Conservation (phyloP, 2,888 invertebrate species). For the Neoaliturus tenellus region DNA sequence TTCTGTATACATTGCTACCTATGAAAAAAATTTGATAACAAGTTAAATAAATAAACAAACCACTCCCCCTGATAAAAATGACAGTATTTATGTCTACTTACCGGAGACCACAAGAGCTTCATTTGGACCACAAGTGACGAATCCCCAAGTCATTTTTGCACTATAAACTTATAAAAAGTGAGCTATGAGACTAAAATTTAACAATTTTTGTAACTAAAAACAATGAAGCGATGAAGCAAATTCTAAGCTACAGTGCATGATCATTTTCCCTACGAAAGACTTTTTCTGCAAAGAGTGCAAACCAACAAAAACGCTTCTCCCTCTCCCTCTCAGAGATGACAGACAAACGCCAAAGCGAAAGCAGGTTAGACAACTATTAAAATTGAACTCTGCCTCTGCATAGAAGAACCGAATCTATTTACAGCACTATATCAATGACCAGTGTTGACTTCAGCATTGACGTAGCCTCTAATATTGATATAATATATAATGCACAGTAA, state of each 20-base stretch:
- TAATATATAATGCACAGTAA: too few relatives aligned
- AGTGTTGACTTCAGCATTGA: too few relatives aligned
- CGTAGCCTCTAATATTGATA: too few relatives aligned
- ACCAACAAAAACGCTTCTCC: too few relatives aligned
- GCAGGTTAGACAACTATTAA: slow-evolving; percentile 15
- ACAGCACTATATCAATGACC: too few relatives aligned
- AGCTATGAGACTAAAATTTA: neutral
- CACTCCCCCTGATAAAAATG: slow-evolving; percentile 45
- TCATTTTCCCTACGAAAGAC: neutral
- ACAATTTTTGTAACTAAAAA: neutral
- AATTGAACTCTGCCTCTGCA: too few relatives aligned
- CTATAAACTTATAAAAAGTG: neutral
- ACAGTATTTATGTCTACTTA: slow-evolving; percentile 74
- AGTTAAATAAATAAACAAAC: slow-evolving; percentile 37
- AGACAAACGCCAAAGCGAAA: neutral
- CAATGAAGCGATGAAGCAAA: neutral
- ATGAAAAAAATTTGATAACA: too few relatives aligned
- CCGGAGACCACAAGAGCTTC: slow-evolving; percentile 97
- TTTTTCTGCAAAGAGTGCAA: too few relatives aligned
- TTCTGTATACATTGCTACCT: too few relatives aligned
- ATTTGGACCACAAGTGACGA: slow-evolving; percentile 96
- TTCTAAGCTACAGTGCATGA: neutral
- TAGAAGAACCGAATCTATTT: too few relatives aligned
- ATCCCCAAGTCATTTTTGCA: slow-evolving; percentile 85
- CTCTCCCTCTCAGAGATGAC: neutral